These are phyloP conservation scores for Heptranchias perlo DNA, from an alignment of 2,113 vertebrate genomes.

Conservation along the genomic window DNA sequence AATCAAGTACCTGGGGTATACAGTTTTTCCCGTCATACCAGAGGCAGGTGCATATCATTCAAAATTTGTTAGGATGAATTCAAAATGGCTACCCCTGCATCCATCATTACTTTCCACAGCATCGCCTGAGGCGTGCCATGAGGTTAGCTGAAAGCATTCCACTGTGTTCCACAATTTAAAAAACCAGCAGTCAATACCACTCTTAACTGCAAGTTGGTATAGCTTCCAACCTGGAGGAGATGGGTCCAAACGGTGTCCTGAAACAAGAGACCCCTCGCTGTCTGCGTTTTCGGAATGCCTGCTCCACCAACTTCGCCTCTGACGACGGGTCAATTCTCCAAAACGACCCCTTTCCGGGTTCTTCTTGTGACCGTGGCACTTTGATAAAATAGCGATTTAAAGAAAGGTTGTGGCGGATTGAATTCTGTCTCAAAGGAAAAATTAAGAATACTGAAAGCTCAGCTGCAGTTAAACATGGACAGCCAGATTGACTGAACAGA, in stretches of 20 bases:
- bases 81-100: not conserved
- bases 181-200: not conserved
- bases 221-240: constrained; percentile 80
- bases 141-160: not conserved
- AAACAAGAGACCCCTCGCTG: constrained; percentile 95
- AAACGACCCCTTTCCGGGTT: constrained; percentile 95
- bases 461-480: not conserved
- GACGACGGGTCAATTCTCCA: constrained; percentile 95
- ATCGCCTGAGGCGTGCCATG: too few species aligned
- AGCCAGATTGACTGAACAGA: not conserved
- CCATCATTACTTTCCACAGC: not conserved
- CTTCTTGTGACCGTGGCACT: constrained; percentile 95
- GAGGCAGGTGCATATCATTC: not conserved
- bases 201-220: not conserved
- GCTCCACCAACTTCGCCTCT: constrained; percentile 90
- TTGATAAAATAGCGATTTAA: constrained; percentile 98
- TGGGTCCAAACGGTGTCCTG: constrained; percentile 90
- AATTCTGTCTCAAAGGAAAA: constrained; percentile 70
- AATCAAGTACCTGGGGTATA: not conserved
- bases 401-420: constrained; percentile 98
- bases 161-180: not conserved
- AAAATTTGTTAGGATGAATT: not conserved
- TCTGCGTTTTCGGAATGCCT: constrained; percentile 91
- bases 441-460: not conserved
- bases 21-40: not conserved